Base-by-base conservation (phyloP, 2,888 invertebrate species). In the Lithophane semibrunnea region DNA sequence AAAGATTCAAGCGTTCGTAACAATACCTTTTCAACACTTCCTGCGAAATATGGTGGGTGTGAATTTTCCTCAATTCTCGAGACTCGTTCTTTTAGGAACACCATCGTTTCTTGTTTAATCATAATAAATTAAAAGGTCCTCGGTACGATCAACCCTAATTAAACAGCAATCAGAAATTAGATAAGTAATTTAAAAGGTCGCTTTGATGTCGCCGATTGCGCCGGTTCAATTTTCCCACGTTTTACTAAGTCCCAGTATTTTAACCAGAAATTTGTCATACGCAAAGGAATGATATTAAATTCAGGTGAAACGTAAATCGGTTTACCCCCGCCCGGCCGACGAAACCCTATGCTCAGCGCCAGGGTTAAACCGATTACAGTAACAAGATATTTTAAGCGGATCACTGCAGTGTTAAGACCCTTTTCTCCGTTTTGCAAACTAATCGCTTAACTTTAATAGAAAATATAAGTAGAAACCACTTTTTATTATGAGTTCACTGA, bases 331-430 rank as follows among this genome's bases (percentile, higher is more conserved):
- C 58, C 76, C 88, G 88, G 83, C 83, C 90, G 86, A 80, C 86
- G 91, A 90, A 90, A 90, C 92, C 92, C 90, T 89, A 88, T 85
- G 90, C 91, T 90, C 89, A 90, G 91, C 87, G 85, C 89, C 88
- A 89, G 90, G 92, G 93, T 90, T 94, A 94, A 95, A 94, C 94
- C 94, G 94, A 94, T 96, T 95, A 95, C 93, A 87, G 93, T 94
- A 95, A 94, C 94, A 93, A 93, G 94, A 95, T 95, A 95, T 94
- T 94, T 94, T 94, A 92, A 94, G 93, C 92, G 92, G 92, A 91
- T 94, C 91, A 89, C 80, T 89, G 87, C 86, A 87, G 86, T 88
- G 87, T 89, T 88, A 80, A 88, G 86, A 87, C 85, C 79, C 78
- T 87, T 89, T 89, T 83, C 86, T 89, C 84, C 79, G 84, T 88